A percentile compares a stretch with the other conserved stretches of the same genome.
Conservation (phyloP, 1,140 invertebrate species). For the Panagrolaimus sp. region DNA sequence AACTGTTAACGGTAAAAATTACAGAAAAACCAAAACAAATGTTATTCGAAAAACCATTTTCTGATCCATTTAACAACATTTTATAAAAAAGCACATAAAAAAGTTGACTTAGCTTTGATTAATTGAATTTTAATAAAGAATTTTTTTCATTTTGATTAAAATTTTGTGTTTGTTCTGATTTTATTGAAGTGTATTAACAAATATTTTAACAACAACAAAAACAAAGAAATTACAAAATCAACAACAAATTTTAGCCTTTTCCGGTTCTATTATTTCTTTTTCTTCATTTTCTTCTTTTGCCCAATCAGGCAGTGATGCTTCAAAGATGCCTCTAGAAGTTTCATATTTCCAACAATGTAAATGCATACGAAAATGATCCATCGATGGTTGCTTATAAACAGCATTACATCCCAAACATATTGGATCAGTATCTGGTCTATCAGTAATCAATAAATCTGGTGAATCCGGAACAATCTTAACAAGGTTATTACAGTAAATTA, state of each 20-base stretch:
- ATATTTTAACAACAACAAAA: background rate
- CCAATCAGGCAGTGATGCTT: slow-evolving; percentile 49
- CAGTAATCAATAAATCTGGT: slow-evolving; percentile 10
- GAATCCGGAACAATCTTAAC: slow-evolving; percentile 27
- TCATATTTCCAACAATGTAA: slow-evolving; percentile 51
- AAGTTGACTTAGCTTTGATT: too few relatives aligned
- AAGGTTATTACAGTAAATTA: background rate
- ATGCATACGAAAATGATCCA: slow-evolving; percentile 38
- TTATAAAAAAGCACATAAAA: too few relatives aligned
- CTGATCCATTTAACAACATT: too few relatives aligned
- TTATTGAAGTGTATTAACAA: background rate
- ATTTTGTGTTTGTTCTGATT: too few relatives aligned
- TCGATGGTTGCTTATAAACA: slow-evolving; percentile 26
- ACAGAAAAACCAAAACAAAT: too few relatives aligned
- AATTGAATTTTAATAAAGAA: too few relatives aligned
- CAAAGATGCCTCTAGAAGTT: slow-evolving; percentile 44
- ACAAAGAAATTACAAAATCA: background rate
- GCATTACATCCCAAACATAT: slow-evolving; percentile 47
- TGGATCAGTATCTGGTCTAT: slow-evolving; percentile 38
- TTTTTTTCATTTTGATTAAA: too few relatives aligned
- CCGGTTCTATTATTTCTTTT: background rate
- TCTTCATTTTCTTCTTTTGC: slow-evolving; percentile 19
- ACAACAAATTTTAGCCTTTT: background rate
- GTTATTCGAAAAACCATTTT: too few relatives aligned
- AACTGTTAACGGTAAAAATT: too few relatives aligned